Evolutionary conservation across 2,888 invertebrate species (phyloP).

Genomic region (Andrena praecox): DNA sequence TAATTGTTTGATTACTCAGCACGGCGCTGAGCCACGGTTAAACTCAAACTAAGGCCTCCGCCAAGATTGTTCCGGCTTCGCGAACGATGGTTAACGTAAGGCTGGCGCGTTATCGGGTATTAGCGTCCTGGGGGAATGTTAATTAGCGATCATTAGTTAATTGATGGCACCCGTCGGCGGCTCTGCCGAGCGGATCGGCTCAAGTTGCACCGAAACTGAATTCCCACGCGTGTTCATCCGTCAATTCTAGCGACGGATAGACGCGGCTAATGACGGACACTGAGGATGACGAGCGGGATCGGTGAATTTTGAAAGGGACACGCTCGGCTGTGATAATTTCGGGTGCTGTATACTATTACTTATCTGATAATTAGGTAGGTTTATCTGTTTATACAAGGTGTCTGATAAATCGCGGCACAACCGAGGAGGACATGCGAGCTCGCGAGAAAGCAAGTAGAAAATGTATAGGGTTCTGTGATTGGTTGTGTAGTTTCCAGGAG

Average conservation of each 20-base stretch:
- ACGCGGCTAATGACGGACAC: conserved; percentile 42
- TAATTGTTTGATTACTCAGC: conserved; percentile 85
- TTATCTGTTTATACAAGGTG: not conserved
- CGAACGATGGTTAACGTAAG: conserved; percentile 69
- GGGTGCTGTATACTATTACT: not conserved
- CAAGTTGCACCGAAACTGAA: conserved; percentile 59
- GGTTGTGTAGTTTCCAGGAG: no score
- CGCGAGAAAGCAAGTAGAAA: no score
- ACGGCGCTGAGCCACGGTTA: conserved; percentile 82
- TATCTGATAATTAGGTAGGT: not conserved
- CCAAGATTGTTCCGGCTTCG: conserved; percentile 76
- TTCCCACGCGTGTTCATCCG: conserved; percentile 72
- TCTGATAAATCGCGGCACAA: not conserved
- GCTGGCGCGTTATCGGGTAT: conserved; percentile 74
- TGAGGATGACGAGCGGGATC: conserved; percentile 33
- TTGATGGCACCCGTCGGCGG: conserved; percentile 78
- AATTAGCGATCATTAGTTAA: conserved; percentile 80
- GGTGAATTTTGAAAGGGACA: conserved; percentile 10
- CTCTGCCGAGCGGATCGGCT: conserved; percentile 47
- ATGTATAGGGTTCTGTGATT: no score
- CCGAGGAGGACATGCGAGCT: no score
- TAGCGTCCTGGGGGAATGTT: conserved; percentile 76
- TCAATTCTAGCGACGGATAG: conserved; percentile 74
- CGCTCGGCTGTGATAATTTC: not conserved
- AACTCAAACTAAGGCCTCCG: conserved; percentile 82